phyloP scores from a whole-genome alignment of 2,797 vertebrate genomes.

The Sciurus vulgaris region DNA sequence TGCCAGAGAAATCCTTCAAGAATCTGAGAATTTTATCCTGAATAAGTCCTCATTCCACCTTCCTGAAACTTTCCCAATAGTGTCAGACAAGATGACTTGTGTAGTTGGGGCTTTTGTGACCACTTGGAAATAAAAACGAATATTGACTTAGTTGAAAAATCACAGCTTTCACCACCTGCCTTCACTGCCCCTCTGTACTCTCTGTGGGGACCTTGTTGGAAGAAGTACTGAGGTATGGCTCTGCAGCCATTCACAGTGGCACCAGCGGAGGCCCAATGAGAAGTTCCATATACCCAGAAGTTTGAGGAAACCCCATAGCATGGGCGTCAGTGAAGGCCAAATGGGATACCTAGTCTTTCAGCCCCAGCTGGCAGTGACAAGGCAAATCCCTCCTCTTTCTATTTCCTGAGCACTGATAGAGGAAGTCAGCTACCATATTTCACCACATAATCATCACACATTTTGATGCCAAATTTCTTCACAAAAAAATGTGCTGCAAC shows the following conservation, averaged over 20 bases:
- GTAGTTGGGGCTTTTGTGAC: not conserved
- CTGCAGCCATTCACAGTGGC: fast-evolving
- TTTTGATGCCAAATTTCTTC: too few relatives aligned
- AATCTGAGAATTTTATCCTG: not conserved
- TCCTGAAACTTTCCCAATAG: fast-evolving
- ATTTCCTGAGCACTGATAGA: not conserved
- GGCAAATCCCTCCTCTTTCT: not conserved
- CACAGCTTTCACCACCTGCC: not conserved
- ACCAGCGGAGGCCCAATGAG: not conserved
- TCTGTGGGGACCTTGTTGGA: not conserved
- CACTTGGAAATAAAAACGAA: not conserved
- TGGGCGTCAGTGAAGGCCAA: not conserved
- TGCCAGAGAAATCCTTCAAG: not conserved
- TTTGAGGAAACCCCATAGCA: not conserved
- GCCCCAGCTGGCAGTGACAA: not conserved
- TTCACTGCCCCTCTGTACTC: fast-evolving
- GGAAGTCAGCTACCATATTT: not conserved
- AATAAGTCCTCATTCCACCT: not conserved
- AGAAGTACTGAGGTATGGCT: too few relatives aligned
- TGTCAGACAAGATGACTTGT: not conserved
- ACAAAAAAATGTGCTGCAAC: too few relatives aligned
- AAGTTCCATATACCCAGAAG: fast-evolving
- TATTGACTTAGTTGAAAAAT: not conserved
- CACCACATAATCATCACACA: too few relatives aligned
- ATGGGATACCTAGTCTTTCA: not conserved